Conservation (phyloP, 2,113 vertebrate genomes). For the Misgurnus anguillicaudatus region DNA sequence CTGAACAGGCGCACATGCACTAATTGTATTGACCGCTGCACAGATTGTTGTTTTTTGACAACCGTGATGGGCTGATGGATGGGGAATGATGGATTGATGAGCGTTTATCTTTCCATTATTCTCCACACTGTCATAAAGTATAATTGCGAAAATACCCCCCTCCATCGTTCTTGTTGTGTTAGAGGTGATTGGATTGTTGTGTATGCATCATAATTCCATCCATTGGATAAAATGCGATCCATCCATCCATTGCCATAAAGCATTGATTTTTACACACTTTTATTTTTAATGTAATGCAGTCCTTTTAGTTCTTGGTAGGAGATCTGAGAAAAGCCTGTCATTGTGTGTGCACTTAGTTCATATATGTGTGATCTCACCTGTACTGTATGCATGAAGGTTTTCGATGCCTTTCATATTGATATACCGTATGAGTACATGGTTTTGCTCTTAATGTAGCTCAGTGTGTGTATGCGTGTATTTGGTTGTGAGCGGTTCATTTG, state of each 20-base stretch:
- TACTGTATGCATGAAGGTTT: not conserved
- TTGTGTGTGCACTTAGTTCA: not conserved
- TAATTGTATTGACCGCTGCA: slow-evolving; percentile 14
- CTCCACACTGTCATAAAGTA: slow-evolving; percentile 7
- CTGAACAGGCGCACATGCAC: not conserved
- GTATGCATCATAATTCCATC: no score
- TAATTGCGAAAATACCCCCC: not conserved
- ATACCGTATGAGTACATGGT: not conserved
- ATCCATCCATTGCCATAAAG: not conserved
- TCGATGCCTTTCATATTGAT: not conserved
- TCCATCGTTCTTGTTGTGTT: not conserved
- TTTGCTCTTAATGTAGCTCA: not conserved
- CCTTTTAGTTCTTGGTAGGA: not conserved
- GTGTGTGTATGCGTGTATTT: not conserved
- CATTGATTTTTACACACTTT: no score
- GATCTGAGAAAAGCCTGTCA: not conserved
- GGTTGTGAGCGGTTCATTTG: not conserved
- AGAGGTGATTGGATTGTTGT: not conserved
- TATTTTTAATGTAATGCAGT: no score
- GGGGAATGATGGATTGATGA: slow-evolving; percentile 10
- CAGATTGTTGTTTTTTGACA: slow-evolving; percentile 12
- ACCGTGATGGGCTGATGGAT: not conserved
- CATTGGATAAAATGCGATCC: not conserved
- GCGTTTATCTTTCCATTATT: slow-evolving; percentile 14
- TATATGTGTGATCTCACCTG: not conserved